phyloP scores from a whole-genome alignment of 2,113 vertebrate species.

The Rhinoderma darwinii region DNA sequence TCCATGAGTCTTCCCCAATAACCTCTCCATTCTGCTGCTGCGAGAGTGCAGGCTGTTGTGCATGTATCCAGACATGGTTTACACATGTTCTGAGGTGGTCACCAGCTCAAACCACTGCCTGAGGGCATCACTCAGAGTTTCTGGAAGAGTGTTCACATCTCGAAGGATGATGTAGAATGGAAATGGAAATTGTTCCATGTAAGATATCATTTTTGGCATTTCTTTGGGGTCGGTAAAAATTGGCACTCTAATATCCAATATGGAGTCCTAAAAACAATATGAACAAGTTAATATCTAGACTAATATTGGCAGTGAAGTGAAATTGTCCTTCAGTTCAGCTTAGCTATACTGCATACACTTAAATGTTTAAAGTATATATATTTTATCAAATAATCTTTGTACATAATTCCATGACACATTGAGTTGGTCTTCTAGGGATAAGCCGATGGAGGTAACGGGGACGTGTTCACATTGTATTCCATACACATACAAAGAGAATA shows the following conservation, averaged over 20 bases:
- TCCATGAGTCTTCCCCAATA: not conserved
- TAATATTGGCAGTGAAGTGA: too few relatives aligned
- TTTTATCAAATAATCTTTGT: too few relatives aligned
- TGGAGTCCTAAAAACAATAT: slow-evolving; percentile 84
- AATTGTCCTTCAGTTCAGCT: too few relatives aligned
- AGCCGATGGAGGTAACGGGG: too few relatives aligned
- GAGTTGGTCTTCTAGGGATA: too few relatives aligned
- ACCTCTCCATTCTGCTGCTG: not conserved
- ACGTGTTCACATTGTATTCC: too few relatives aligned
- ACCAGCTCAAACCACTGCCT: slow-evolving; percentile 98
- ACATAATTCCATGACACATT: too few relatives aligned
- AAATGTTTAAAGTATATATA: too few relatives aligned
- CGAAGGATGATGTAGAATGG: slow-evolving; percentile 95
- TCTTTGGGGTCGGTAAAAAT: slow-evolving; percentile 91
- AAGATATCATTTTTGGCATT: slow-evolving; percentile 92
- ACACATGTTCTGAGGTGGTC: slow-evolving; percentile 78
- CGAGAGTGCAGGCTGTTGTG: slow-evolving; percentile 2
- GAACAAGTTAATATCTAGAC: not conserved
- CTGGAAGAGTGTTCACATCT: slow-evolving; percentile 89
- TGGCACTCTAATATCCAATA: slow-evolving; percentile 98
- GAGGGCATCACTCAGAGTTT: slow-evolving; percentile 94
- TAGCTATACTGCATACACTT: too few relatives aligned
- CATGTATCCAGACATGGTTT: slow-evolving; percentile 48
- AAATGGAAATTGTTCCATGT: slow-evolving; percentile 99
- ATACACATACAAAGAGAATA: too few relatives aligned